phyloP scores from a whole-genome alignment of 1,140 invertebrate species.

The Caenorhabditis elegans region DNA sequence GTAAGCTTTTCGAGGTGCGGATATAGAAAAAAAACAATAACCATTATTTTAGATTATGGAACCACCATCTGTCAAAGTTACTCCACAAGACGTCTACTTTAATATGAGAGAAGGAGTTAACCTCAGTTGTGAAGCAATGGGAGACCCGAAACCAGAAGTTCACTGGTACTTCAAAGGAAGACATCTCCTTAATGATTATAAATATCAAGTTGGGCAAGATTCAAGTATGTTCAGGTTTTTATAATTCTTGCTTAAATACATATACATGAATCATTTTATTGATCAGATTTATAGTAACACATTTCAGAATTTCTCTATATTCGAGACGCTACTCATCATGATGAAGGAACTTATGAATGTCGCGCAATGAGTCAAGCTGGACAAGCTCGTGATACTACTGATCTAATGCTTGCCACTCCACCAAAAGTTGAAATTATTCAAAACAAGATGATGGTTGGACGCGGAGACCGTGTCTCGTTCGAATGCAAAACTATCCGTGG shows the following conservation, averaged over 20 bases:
- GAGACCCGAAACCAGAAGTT: conserved; percentile 54
- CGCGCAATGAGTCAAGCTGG: conserved; percentile 70
- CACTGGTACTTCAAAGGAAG: conserved; percentile 60
- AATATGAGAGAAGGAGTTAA: conserved; percentile 49
- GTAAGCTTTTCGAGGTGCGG: background rate
- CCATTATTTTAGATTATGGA: conserved; percentile 25
- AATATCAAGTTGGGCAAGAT: conserved; percentile 36
- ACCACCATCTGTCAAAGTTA: conserved; percentile 46
- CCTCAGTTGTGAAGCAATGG: conserved; percentile 51
- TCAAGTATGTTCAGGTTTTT: background rate
- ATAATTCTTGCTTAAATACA: too few relatives aligned
- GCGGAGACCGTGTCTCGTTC: conserved; percentile 54
- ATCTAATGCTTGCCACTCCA: conserved; percentile 57
- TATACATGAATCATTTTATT: too few relatives aligned
- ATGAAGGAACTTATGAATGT: conserved; percentile 70
- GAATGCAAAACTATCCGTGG: conserved; percentile 66
- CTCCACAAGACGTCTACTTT: conserved; percentile 53
- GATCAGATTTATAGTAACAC: too few relatives aligned
- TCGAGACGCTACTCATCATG: conserved; percentile 56
- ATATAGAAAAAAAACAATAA: background rate
- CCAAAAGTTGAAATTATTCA: conserved; percentile 67
- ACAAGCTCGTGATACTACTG: conserved; percentile 56
- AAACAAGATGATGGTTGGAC: conserved; percentile 63
- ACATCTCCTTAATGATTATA: conserved; percentile 49
- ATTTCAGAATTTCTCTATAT: conserved; percentile 61